Evolutionary conservation across 2,797 vertebrate species (phyloP), one percentile per base, ranked within the genome.

Genomic region (Meriones psammophilus): DNA sequence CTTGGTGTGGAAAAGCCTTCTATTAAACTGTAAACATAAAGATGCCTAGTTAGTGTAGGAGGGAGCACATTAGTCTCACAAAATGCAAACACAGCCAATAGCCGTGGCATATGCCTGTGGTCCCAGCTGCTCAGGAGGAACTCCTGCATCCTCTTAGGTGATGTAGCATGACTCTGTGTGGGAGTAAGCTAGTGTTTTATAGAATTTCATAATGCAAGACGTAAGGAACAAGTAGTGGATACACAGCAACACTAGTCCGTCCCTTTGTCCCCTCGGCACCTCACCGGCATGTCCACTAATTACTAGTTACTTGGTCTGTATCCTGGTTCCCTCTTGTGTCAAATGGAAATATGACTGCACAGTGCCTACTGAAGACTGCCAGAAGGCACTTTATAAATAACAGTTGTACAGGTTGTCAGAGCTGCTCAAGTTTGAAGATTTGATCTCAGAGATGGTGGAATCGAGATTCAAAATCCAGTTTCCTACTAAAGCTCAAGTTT

Each of bases 391-490:
- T 95, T 78, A 73, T 56, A 68, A 79, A 86, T 13, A 90, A 17
- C 14, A 89, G 28, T 89, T 56, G 78, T 68, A 87, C 24, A 84
- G 69, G 77, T 88, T 78, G 46, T 73, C 28, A 66, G 28, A 86
- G 46, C 4, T 87, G 50, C 66, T 46, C 58, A 86, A 39, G 2
- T 39, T 42, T 66, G 33, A 85, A 58, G 89, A 77, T 46, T 15
- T 74, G 91, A 77, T 46, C 13, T 74, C 71, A 76, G 86, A 88
- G 9, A 39, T 76, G 69, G 24, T 30, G 6, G 4, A 79, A 76
- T 89, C 18, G 84, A 60, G 71, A 94, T 77, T 89, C 79, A 94
- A 89, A 96, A 91, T 71, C 18, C 80, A 94, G 36, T 79, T 88
- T 28, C 60, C 26, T 74, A 79, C 54, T 77, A 78, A 69, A 78